phyloP scores from a whole-genome alignment of 1,140 invertebrate species.

The Bombus superbus region DNA sequence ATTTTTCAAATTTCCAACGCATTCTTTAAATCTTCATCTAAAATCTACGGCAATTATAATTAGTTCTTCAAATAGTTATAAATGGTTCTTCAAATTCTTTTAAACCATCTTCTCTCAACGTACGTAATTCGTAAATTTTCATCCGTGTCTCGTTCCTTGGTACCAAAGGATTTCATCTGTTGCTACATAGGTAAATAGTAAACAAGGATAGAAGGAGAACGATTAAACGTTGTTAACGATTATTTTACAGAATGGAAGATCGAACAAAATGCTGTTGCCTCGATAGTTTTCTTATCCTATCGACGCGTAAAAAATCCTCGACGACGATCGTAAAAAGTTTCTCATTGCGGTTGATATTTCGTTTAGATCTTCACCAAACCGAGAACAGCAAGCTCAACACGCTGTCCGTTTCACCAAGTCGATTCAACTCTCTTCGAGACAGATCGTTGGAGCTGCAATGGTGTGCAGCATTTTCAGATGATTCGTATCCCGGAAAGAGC shows the following conservation, averaged over 20 bases:
- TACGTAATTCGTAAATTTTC: too few relatives aligned
- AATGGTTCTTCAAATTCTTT: too few relatives aligned
- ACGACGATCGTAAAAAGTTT: not conserved
- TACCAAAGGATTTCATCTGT: not conserved
- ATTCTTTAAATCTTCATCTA: not conserved
- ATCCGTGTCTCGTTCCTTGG: not conserved
- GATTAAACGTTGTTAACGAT: too few relatives aligned
- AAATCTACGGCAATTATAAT: too few relatives aligned
- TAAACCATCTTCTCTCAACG: not conserved
- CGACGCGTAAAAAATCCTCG: not conserved
- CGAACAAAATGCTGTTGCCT: too few relatives aligned
- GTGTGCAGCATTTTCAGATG: not conserved
- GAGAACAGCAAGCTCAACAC: too few relatives aligned
- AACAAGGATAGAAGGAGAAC: too few relatives aligned
- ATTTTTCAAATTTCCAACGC: not conserved
- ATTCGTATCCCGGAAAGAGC: not conserved
- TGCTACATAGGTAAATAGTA: too few relatives aligned
- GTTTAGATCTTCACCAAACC: not conserved
- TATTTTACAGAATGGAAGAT: too few relatives aligned
- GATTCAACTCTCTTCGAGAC: too few relatives aligned
- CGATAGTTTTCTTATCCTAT: not conserved
- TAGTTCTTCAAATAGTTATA: too few relatives aligned
- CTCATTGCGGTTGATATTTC: not conserved
- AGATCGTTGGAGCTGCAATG: not conserved
- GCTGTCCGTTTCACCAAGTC: too few relatives aligned